Base-by-base conservation (phyloP, 1,140 invertebrate species). In the Holotrichia oblita region DNA sequence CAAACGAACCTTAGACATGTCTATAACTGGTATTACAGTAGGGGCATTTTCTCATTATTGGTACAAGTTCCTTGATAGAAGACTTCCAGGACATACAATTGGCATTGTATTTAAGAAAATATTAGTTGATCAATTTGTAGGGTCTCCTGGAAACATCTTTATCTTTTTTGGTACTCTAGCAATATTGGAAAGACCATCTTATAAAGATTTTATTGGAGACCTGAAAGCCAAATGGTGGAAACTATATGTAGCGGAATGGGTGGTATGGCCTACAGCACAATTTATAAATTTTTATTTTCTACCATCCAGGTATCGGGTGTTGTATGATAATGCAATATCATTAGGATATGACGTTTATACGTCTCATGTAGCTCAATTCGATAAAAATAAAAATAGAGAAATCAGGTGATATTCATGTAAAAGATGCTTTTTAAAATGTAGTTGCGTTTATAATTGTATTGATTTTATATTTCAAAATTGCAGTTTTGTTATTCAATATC, bases 301-400 rank as follows among this genome's bases (percentile, higher is more conserved):
- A 80, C 95, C 96, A 20, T 93, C 92, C 4, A 91, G 89, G 83
- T 98, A 93, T 86, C 89, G 97, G 84, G 95, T 98, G 22, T 88
- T 98, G 10, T 98, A 97, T 87, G 97, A 98, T 85, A 98, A 95
- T 87, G 92, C 92, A 7, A 93, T 98, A 85, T 97, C 95, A 27
- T 88, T 98, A 84, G 94, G 95, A 9, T 98, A 97, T 88, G 96
- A 98, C 87, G 88, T 95, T 61, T 98, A 97, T 85, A 96, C 95
- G n/a, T 97, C 96, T 27, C 92, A 95, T 87, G 93, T 81, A 75
- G 41, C 41, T 55, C 81, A 79, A 77, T 61, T 48, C 48, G 73
- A 73, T 59, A 69, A 79, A n/a, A n/a, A n/a, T n/a, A n/a, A n/a
- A n/a, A n/a, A n/a, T n/a, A n/a, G n/a, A n/a, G n/a, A n/a, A n/a